A percentile compares a stretch with the other conserved stretches of the same genome.
phyloP scores from a whole-genome alignment of 2,113 vertebrate genomes.

The Dasypus novemcinctus region DNA sequence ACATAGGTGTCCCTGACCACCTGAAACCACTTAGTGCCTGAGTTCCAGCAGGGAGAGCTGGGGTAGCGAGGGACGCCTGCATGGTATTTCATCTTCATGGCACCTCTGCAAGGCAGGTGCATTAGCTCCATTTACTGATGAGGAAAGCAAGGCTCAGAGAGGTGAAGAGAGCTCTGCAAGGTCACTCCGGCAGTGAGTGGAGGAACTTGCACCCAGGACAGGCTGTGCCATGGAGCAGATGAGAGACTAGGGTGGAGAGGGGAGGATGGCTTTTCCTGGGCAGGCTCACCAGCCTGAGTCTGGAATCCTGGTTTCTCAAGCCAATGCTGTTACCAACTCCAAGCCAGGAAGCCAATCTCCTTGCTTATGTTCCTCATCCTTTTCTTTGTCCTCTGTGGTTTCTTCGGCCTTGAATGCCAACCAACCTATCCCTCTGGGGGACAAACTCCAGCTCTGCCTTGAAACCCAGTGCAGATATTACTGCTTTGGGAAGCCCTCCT shows the following conservation, averaged over 20 bases:
- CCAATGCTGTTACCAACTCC: neutral
- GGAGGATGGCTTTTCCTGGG: neutral
- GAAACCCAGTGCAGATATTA: neutral
- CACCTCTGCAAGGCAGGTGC: neutral
- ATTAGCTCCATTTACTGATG: neutral
- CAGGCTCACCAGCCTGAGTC: neutral
- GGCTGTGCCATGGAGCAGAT: neutral
- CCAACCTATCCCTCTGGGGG: neutral
- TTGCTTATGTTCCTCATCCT: neutral
- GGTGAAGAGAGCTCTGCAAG: neutral
- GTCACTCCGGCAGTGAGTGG: neutral
- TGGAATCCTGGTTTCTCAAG: neutral
- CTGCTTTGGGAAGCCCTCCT: neutral
- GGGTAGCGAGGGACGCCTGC: neutral
- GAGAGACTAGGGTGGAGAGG: neutral
- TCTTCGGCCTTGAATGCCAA: neutral
- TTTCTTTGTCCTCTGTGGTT: neutral
- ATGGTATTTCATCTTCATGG: neutral
- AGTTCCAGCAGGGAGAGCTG: neutral
- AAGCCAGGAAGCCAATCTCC: neutral
- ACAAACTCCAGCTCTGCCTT: neutral
- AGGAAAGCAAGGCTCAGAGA: neutral
- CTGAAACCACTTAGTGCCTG: neutral
- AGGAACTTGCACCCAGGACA: neutral
- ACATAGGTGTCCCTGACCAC: neutral